Evolutionary conservation across 2,888 invertebrate genomes (phyloP), one percentile per base, ranked within the genome.

Genomic region (Hermaeophaga mercurialis): DNA sequence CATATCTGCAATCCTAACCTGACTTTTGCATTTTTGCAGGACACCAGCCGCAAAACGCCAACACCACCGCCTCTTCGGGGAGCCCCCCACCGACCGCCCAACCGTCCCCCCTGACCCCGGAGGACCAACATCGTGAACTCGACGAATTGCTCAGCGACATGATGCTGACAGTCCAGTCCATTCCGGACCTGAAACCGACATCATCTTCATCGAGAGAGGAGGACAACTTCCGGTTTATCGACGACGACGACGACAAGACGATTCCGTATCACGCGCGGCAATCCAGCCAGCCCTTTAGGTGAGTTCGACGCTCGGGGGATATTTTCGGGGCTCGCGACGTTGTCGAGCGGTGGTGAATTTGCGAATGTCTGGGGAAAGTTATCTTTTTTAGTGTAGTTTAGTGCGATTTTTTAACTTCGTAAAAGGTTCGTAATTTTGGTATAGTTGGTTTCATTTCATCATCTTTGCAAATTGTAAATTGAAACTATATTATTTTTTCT

Each of bases 211-310:
- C 61, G 53, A 62, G 64, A 46, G 70, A 74, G 63, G 67, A 69
- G 63, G 78, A 76, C 54, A 73, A 74, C 70, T 73, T 78, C 56
- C 72, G 76, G 50, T 76, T 70, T 70, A 78, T 78, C 68, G 77
- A 78, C 75, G 75, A 75, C 46, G 74, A 75, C 52, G 73, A 74
- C 46, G 81, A 81, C 65, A 82, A 82, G 63, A 84, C 86, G 76
- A 91, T 92, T 76, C 94, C 94, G 68, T 94, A 94, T 80, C 94
- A 94, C 87, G 93, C 94, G 73, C 84, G 94, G 72, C 87, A 90
- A 68, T 90, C 93, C 78, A 90, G 91, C 70, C 86, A 90, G 70
- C 94, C 94, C 61, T 68, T 68, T 22, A 55, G 55, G 55, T 55
- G 28, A 41, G 54, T 46, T 14, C 34, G 18, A 9, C 1, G 15